These are phyloP conservation scores for Garrulus glandarius DNA, from an alignment of 2,797 vertebrate species.

Conservation along the genomic window DNA sequence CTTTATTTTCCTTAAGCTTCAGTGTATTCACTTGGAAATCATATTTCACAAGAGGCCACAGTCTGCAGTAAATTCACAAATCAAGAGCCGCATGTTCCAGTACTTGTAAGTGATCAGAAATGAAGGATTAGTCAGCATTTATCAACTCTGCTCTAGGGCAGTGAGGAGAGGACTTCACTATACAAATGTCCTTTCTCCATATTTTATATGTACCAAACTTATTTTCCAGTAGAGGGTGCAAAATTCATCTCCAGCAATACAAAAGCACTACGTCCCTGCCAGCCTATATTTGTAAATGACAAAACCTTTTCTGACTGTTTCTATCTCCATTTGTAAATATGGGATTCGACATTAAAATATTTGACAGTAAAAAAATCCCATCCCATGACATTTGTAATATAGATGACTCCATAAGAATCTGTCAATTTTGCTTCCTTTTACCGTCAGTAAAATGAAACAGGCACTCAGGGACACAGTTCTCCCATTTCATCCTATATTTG, in stretches of 20 bases:
- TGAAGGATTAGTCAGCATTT: neutral
- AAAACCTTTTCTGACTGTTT: neutral
- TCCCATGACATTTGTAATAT: neutral
- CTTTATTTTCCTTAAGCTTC: neutral
- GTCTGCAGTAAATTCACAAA: neutral
- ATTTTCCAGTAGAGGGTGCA: slow-evolving; percentile 69
- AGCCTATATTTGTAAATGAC: neutral
- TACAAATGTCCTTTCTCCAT: accelerated
- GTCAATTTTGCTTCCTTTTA: neutral
- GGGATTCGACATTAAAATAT: neutral
- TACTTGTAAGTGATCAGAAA: neutral
- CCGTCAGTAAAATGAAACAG: neutral
- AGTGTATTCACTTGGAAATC: neutral
- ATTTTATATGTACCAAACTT: neutral
- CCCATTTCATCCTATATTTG: neutral
- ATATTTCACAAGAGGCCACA: neutral
- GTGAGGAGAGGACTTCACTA: neutral
- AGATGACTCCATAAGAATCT: neutral
- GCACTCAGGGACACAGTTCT: neutral
- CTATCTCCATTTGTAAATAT: neutral
- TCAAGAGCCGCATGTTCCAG: neutral
- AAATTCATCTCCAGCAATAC: neutral
- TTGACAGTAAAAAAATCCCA: neutral
- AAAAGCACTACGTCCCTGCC: neutral
- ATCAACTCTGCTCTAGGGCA: neutral